Evolutionary conservation across 2,797 vertebrate genomes (phyloP), one percentile per base, ranked within the genome.

Genomic region (Sebastes hubbsi): DNA sequence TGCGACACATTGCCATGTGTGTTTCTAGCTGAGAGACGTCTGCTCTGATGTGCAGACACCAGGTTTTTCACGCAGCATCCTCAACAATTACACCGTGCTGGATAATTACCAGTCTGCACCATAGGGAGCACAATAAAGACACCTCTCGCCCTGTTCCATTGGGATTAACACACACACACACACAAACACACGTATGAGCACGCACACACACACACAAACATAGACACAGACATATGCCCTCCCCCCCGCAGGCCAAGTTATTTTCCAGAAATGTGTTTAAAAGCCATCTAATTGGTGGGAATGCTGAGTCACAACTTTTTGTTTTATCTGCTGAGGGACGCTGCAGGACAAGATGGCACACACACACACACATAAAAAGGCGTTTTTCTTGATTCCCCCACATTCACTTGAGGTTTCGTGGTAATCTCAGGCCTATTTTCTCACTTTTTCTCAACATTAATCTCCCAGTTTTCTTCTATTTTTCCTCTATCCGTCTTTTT

Each of bases 251-350:
- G 83, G 75, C 76, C 42, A 42, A 78, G 81, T 63, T 67, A 84
- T 88, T 92, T 88, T 90, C 83, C 89, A 92, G 62, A 86, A 80
- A 82, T 89, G 83, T 89, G 78, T 89, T 90, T 90, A 82, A 91
- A 84, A 88, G 74, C 72, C 63, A 54, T 81, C 65, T 84, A 88
- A 89, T 82, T 75, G 75, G 72, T 88, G 82, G 80, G 84, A 89
- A 87, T 89, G 81, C 85, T 82, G 77, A 88, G 67, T 85, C 54
- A 0, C 55, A 78, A 32, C 20, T 11, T 13, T 46, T 71, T 25
- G 34, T 81, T 78, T 34, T 18, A 58, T 85, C 59, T 85, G 38
- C 76, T 29, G 38, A 63, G 59, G 58, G 81, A 85, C 22, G 24
- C 25, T 77, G 77, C 70, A 46, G 77, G 74, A 80, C 65, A 69